Evolutionary conservation across 2,113 vertebrate genomes (phyloP).

Genomic region (Phalacrocorax brasilianus): DNA sequence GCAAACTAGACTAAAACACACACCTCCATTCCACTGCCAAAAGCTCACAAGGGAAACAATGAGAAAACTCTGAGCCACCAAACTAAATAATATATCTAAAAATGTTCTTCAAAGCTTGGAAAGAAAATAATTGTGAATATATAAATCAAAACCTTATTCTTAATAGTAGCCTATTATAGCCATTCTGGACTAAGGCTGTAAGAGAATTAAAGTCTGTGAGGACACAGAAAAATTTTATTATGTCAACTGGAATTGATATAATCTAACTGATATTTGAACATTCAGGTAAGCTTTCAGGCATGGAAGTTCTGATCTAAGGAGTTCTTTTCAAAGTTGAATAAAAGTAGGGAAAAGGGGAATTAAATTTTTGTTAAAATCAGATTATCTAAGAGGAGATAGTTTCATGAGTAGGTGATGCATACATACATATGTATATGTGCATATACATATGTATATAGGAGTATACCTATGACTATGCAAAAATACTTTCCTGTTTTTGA

Average conservation of each 20-base stretch:
- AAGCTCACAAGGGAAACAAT: neutral
- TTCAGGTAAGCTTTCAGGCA: neutral
- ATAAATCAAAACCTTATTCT: neutral
- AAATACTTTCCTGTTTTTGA: neutral
- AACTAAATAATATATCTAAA: neutral
- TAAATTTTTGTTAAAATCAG: neutral
- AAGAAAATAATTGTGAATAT: neutral
- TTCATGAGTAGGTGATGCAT: neutral
- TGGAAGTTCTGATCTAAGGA: neutral
- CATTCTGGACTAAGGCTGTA: neutral
- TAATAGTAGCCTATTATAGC: neutral
- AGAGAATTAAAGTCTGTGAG: neutral
- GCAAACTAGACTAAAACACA: neutral
- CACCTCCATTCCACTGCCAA: neutral
- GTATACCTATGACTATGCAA: rapidly evolving
- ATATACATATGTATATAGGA: neutral
- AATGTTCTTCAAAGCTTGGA: neutral
- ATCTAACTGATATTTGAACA: neutral
- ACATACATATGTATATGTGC: rapidly evolving
- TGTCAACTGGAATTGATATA: neutral
- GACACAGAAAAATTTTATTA: neutral
- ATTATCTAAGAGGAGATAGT: neutral
- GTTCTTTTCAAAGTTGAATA: neutral
- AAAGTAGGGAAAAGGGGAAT: neutral
- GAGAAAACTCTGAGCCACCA: neutral